phyloP scores from a whole-genome alignment of 2,113 vertebrate genomes.

The Engraulis encrasicolus region DNA sequence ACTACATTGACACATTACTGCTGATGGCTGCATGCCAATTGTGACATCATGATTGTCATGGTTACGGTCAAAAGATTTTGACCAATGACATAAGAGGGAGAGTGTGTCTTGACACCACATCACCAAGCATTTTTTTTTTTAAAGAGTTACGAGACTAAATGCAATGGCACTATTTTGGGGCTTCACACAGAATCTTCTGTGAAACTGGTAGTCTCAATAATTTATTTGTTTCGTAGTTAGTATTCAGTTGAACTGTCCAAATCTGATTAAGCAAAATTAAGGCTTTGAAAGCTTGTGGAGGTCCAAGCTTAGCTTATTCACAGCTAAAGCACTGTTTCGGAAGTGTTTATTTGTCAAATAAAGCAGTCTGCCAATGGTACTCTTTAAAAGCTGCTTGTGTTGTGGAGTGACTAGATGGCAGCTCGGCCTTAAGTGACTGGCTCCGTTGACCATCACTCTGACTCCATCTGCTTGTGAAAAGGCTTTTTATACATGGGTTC shows the following conservation, averaged over 20 bases:
- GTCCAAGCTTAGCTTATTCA: neutral
- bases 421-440: neutral
- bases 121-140: neutral
- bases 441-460: neutral
- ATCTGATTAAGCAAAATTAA: neutral
- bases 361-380: neutral
- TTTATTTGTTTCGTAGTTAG: too few relatives aligned
- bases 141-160: neutral
- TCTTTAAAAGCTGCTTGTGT: constrained; percentile 16
- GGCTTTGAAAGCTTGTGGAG: neutral
- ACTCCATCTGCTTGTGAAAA: neutral
- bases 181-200: neutral
- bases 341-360: neutral
- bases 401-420: neutral
- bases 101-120: neutral
- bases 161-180: neutral
- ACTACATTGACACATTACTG: neutral
- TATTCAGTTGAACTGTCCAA: too few relatives aligned
- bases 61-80: neutral
- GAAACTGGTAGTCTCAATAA: too few relatives aligned
- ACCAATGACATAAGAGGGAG: neutral
- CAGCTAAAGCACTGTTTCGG: neutral
- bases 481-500: too few relatives aligned
- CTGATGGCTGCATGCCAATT: neutral
- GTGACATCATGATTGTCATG: constrained; percentile 10